Conservation (phyloP, 2,888 invertebrate genomes). For the Taenaris catops region DNA sequence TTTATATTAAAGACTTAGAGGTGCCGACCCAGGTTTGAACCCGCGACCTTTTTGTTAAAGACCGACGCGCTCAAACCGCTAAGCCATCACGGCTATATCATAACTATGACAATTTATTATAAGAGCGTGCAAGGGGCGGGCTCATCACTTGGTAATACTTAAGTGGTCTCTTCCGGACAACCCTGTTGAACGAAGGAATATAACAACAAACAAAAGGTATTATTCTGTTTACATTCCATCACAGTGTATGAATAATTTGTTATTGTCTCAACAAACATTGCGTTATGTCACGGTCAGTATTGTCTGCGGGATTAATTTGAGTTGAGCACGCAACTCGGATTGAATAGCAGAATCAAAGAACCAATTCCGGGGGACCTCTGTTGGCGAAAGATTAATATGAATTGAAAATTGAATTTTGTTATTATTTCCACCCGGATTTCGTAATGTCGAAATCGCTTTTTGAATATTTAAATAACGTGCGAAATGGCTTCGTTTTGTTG, state of each 20-base stretch:
- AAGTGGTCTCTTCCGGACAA: no score
- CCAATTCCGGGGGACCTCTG: constrained; percentile 41
- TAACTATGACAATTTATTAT: no score
- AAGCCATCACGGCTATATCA: no score
- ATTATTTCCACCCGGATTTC: constrained; percentile 39
- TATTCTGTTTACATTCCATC: constrained; percentile 80
- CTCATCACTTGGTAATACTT: no score
- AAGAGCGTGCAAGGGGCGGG: no score
- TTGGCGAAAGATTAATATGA: constrained; percentile 57
- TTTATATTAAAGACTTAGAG: no score
- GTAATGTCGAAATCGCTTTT: constrained; percentile 34
- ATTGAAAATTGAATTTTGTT: constrained; percentile 55
- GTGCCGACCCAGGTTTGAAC: no score
- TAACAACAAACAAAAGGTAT: no score
- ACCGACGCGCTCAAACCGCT: no score
- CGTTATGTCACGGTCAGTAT: constrained; percentile 61
- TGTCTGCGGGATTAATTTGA: constrained; percentile 71
- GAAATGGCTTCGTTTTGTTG: constrained; percentile 23
- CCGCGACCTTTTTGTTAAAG: no score
- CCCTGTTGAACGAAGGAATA: no score
- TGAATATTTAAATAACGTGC: constrained; percentile 29
- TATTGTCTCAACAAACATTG: constrained; percentile 72
- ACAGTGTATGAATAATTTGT: constrained; percentile 77
- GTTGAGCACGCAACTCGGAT: constrained; percentile 50
- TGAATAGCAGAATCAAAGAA: constrained; percentile 60